Evolutionary conservation across 2,797 vertebrate species (phyloP), one percentile per base, ranked within the genome.

Genomic region (Forpus xanthops): DNA sequence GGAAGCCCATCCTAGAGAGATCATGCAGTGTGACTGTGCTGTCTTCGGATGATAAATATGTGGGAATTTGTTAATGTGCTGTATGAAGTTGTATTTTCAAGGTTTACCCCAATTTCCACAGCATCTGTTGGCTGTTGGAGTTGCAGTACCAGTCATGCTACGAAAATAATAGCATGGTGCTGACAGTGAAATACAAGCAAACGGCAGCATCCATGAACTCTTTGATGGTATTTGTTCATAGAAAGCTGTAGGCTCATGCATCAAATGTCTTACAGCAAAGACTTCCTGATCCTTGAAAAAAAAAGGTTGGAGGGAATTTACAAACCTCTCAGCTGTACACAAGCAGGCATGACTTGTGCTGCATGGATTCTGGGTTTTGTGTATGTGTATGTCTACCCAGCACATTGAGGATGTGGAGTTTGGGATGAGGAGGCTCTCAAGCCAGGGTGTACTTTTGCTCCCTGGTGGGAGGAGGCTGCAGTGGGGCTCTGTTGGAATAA

Each of bases 181-280:
- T 85, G 92, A 81, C 89, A 87, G 85, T 87, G 90, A 84, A 65
- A 74, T 70, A 74, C 64, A 87, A 74, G 66, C 52, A 11, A 66
- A 76, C 44, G 56, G 67, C 61, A 62, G 58, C 61, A 76, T 35
- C 77, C 42, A 4, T 67, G 79, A 85, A 65, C 74, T 84, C 79
- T 28, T 12, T 52, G 89, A 50, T 44, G 75, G 62, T 53, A 21
- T 81, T 81, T 89, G 82, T 72, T 67, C 27, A 27, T 6, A 12
- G 47, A 39, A 39, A 66, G 62, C 28, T 60, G 79, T 44, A 70
- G 28, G 31, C 81, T 89, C 81, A 45, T 94, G 87, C 81, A 87
- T 94, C 85, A 87, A 73, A 83, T 0, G 7, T 52, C 65, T 64
- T 4, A 31, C 19, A 28, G 88, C 67, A 31, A 37, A 4, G 42